phyloP scores from a whole-genome alignment of 2,888 invertebrate species.

The Biston betularia region DNA sequence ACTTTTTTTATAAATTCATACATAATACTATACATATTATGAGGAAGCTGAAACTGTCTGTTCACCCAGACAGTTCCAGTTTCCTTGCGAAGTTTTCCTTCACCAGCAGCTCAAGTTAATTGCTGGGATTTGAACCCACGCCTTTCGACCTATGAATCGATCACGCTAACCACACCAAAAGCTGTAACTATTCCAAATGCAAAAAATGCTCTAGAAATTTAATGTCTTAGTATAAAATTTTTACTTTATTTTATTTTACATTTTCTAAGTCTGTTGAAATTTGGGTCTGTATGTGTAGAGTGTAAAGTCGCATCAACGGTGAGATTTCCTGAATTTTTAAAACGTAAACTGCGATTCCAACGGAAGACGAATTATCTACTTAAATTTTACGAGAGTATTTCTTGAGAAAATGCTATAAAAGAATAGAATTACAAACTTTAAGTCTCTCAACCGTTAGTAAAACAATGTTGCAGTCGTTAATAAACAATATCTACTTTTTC shows the following conservation, averaged over 20 bases:
- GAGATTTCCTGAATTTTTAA: conserved; percentile 39
- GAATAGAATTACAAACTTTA: neutral
- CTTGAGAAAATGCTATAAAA: conserved; percentile 2
- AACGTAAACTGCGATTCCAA: conserved; percentile 29
- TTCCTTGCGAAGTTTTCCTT: no score
- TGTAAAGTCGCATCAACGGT: conserved; percentile 29
- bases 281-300: conserved; percentile 10
- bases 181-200: no score
- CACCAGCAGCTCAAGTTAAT: no score
- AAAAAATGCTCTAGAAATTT: no score
- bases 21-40: no score
- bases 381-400: conserved; percentile 11
- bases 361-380: conserved; percentile 35
- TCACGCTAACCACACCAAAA: no score
- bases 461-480: neutral
- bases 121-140: no score
- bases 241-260: neutral
- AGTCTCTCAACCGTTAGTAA: neutral
- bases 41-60: no score
- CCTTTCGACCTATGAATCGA: no score
- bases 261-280: neutral
- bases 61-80: no score
- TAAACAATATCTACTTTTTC: neutral
- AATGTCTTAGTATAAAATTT: no score
- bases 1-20: no score